Percentiles rank a stretch among this genome's conserved stretches.
Evolutionary conservation across 1,140 invertebrate genomes (phyloP).

Genomic region (Andrena cerasifolii): DNA sequence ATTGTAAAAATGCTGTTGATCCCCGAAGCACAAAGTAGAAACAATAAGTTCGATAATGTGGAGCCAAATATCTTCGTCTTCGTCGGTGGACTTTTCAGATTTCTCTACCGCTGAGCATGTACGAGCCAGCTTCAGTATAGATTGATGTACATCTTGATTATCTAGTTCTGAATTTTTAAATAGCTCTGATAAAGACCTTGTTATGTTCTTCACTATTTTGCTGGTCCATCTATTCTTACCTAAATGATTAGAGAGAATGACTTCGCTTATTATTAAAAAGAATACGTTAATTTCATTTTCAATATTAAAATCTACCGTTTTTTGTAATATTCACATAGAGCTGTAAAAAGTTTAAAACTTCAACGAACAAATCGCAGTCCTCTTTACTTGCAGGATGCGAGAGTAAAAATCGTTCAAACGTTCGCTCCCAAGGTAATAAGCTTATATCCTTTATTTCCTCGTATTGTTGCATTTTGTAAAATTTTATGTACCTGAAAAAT

Average conservation of each 20-base stretch:
- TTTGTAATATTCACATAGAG: slow-evolving; percentile 75
- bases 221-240: slow-evolving; percentile 66
- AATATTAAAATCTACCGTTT: slow-evolving; percentile 47
- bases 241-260: slow-evolving; percentile 30
- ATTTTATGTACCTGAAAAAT: slow-evolving; percentile 71
- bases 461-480: slow-evolving; percentile 66
- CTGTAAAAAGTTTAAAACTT: slow-evolving; percentile 84
- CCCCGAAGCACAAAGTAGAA: slow-evolving; percentile 73
- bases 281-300: not conserved
- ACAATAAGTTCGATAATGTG: slow-evolving; percentile 74
- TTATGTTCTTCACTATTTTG: slow-evolving; percentile 73
- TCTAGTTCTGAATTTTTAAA: slow-evolving; percentile 68
- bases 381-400: slow-evolving; percentile 84
- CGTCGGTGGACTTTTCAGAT: slow-evolving; percentile 37
- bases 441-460: slow-evolving; percentile 76
- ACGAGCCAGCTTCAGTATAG: slow-evolving; percentile 72
- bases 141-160: slow-evolving; percentile 75
- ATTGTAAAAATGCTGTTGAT: slow-evolving; percentile 83
- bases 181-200: slow-evolving; percentile 72
- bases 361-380: slow-evolving; percentile 83
- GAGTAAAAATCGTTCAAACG: slow-evolving; percentile 83
- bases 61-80: slow-evolving; percentile 69
- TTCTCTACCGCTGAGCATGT: slow-evolving; percentile 70
- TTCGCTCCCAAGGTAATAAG: slow-evolving; percentile 84
- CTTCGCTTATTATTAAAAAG: not conserved